Conservation (phyloP, 2,797 vertebrate genomes). For the Chloroceryle inda region DNA sequence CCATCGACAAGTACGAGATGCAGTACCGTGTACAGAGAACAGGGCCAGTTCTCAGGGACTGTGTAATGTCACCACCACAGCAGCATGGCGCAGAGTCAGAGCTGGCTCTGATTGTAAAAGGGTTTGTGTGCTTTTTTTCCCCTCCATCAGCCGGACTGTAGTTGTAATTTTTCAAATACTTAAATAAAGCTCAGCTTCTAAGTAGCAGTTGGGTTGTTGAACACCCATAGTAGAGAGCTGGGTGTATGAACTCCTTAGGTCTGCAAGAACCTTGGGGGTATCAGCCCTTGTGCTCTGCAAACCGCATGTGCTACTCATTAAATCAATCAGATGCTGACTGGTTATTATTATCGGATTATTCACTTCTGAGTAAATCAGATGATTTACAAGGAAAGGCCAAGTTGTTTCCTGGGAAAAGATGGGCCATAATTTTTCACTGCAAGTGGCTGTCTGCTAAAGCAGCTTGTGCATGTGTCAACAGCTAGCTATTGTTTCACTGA, state of each 20-base stretch:
- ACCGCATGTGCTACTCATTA: accelerated
- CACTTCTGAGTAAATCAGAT: neutral
- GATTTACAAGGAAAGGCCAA: neutral
- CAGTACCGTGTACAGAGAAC: accelerated
- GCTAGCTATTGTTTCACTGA: neutral
- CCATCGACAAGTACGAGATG: neutral
- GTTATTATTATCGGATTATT: neutral
- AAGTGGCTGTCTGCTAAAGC: neutral
- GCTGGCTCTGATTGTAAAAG: no score
- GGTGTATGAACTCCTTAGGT: accelerated
- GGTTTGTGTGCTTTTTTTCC: accelerated
- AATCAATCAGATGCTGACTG: neutral
- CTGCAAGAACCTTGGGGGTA: neutral
- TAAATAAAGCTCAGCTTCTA: neutral
- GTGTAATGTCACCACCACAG: neutral
- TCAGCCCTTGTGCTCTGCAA: neutral
- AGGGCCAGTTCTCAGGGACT: neutral
- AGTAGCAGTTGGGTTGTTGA: neutral
- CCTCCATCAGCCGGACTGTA: neutral
- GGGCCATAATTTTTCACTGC: neutral
- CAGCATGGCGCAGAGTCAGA: accelerated
- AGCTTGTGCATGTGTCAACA: accelerated
- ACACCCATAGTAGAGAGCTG: accelerated
- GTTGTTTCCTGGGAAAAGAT: neutral
- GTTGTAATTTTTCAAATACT: neutral